Evolutionary conservation across 2,113 vertebrate genomes (phyloP).

Genomic region (Trogon surrucura): DNA sequence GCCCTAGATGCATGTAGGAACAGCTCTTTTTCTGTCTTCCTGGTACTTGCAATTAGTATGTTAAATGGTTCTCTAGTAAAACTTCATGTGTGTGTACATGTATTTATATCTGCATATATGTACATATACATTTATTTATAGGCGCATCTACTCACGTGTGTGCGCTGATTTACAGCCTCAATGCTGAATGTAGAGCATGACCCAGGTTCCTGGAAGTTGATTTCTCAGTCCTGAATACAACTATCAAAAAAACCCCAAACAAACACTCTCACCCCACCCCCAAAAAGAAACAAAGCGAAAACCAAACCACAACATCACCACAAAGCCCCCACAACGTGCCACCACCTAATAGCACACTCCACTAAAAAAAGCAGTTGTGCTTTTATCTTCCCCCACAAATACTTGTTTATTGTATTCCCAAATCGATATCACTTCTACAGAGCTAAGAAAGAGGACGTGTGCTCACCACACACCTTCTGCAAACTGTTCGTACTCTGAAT

Average conservation of each 20-base stretch:
- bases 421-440: background rate
- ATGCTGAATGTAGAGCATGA: background rate
- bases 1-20: background rate
- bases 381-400: background rate
- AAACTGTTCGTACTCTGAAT: background rate
- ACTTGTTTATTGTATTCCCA: background rate
- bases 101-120: background rate
- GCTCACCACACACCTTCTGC: background rate
- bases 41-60: background rate
- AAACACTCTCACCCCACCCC: too few relatives aligned
- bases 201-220: background rate
- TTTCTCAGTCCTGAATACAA: background rate
- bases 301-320: too few relatives aligned
- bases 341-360: background rate
- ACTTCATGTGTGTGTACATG: background rate
- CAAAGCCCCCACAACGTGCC: fast-evolving
- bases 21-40: background rate
- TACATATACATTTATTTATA: background rate
- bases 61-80: background rate
- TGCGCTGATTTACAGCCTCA: background rate
- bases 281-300: too few relatives aligned
- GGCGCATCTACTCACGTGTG: fast-evolving
- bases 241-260: background rate
- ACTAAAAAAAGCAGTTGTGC: background rate
- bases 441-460: background rate